phyloP scores from a whole-genome alignment of 2,797 vertebrate species.

The Trachops cirrhosus region DNA sequence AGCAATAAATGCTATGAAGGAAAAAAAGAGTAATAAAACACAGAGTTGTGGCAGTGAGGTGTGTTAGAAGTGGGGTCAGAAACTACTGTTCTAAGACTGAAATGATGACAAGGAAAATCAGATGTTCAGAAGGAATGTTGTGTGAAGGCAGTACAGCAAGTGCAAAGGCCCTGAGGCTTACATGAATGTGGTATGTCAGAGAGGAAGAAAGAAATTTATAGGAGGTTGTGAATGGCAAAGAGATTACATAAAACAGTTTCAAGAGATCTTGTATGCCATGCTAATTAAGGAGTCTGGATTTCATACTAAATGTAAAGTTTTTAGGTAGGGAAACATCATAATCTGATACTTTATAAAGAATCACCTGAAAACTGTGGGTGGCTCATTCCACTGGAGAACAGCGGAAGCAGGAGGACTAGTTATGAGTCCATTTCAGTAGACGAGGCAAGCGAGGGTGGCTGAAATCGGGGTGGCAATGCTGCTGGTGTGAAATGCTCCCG shows the following conservation, averaged over 20 bases:
- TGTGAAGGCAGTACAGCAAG: fast-evolving
- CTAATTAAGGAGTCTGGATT: neutral
- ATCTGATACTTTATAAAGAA: neutral
- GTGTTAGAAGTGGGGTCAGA: neutral
- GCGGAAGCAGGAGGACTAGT: neutral
- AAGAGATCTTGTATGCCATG: neutral
- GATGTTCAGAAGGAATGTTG: neutral
- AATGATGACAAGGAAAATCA: neutral
- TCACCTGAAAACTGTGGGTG: neutral
- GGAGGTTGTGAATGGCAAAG: neutral
- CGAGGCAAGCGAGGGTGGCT: neutral
- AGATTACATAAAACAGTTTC: neutral
- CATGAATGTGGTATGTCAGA: neutral
- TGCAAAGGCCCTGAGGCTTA: neutral
- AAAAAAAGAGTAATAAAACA: neutral
- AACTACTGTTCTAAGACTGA: too few relatives aligned
- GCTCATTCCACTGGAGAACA: too few relatives aligned
- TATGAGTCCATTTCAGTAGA: neutral
- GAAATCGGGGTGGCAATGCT: neutral
- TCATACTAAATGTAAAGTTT: neutral
- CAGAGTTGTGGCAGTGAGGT: neutral
- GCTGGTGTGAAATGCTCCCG: neutral
- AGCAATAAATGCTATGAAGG: neutral
- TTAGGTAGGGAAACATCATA: neutral
- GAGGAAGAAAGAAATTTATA: neutral